Evolutionary conservation across 2,888 invertebrate species (phyloP), one percentile per base, ranked within the genome.

Genomic region (Tiliacea citrago): DNA sequence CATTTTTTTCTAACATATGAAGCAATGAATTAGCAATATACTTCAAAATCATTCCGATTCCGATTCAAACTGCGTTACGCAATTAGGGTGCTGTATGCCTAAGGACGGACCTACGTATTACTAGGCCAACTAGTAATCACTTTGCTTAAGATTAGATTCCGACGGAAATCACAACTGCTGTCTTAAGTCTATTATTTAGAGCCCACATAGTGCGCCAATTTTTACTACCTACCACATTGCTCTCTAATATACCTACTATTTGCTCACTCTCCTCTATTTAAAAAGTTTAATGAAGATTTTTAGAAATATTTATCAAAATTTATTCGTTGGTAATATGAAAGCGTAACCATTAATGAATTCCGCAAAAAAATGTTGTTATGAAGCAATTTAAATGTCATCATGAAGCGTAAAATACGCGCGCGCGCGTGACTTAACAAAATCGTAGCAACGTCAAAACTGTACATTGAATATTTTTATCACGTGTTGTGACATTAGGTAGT

Each of bases 151-250:
- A 12, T 51, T 24, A 47, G 21, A 58, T 47, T 67, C 45, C 39
- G n/a, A 13, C 63, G 61, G 65, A 79, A 74, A 68, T 45, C 13
- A 65, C 65, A 81, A 75, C 53, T 49, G 51, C 57, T 45, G 42
- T 62, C 24, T 35, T 74, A 94, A 91, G 70, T 61, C 70, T 61
- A 57, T 74, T 53, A 47, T n/a, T n/a, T 39, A 58, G 9, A 53
- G 9, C 65, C 51, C 74, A 60, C 57, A 68, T 73, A 73, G 53
- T 71, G 73, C 39, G 75, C 63, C 73, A 75, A 76, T 68, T 68
- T 49, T 49, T 39, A 60, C 49, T 72, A 29, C 29, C 29, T 29
- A 29, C 29, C 29, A 29, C 29, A 2, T 29, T 29, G 29, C 29
- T 29, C 2, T 29, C 3, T 29, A 29, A 2, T 29, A 58, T 63